Evolutionary conservation across 1,140 invertebrate species (phyloP), one percentile per base, ranked within the genome.

Genomic region (Ostrea denselamellosa): DNA sequence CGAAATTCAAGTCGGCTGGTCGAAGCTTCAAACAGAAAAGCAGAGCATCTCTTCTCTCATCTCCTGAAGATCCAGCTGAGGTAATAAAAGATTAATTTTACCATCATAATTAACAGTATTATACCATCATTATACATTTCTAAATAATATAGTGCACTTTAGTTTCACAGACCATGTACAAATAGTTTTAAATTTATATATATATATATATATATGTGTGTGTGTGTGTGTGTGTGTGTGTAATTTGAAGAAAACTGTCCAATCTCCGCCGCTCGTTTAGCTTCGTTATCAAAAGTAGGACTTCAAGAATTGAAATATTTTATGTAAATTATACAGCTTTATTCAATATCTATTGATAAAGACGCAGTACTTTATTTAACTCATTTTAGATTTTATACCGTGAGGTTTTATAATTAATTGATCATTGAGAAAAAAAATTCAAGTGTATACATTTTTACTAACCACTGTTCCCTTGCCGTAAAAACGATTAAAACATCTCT

Each of bases 1-100:
- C 88, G 14, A 89, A 85, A 51, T 83, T 89, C 8, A 89, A 89
- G 54, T 83, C 88, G 14, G 44, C 53, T 52, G 82, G 51, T 7
- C 83, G 68, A 58, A 85, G 82, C 12, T 44, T 86, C 68, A 89
- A 87, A 85, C 86, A 83, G 68, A 86, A 87, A 10, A 83, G 17
- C 4, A 8, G 65, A n/a, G 44, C 82, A 1, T 83, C 53, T 7
- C 44, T 83, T 0, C 2, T 83, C 17, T 83, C 53, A 2, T 54
- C 53, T 83, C 53, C 82, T 3, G 53, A 83, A n/a, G 82, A 53
- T 53, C 44, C 53, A 22, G 52, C 17, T 53, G 82, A 83, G 12
- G 53, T 83, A n/a, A 83, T 9, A 17, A 2, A 7, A 28, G 22
- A 0, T 81, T 81, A 22, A 2, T 34, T 28, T 28, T 22, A 22